These are phyloP conservation scores for Acrobasis suavella DNA, from an alignment of 2,888 invertebrate species.

Conservation along the genomic window DNA sequence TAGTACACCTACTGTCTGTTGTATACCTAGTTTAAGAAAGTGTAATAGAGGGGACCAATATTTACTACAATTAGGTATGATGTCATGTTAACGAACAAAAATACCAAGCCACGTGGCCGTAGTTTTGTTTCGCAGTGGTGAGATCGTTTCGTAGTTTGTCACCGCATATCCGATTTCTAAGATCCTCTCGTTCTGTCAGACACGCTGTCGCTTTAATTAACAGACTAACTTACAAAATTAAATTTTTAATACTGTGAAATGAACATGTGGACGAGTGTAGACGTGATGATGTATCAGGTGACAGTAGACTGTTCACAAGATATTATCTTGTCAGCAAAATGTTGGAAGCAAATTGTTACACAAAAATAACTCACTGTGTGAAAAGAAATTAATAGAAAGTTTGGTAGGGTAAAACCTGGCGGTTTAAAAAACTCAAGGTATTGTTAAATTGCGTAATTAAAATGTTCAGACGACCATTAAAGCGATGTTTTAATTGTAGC, in stretches of 20 bases:
- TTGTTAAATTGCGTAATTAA: too few species aligned
- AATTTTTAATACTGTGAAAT: conserved; percentile 7
- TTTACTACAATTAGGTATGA: too few species aligned
- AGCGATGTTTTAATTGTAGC: too few species aligned
- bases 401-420: too few species aligned
- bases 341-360: background rate
- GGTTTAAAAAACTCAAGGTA: too few species aligned
- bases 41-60: too few species aligned
- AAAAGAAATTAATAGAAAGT: too few species aligned
- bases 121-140: conserved; percentile 7
- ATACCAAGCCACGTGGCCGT: background rate
- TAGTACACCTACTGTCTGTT: too few species aligned
- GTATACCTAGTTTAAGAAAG: too few species aligned
- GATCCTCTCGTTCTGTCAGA: conserved; percentile 8
- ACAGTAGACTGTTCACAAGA: background rate
- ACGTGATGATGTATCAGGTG: conserved; percentile 5
- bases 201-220: conserved; percentile 19
- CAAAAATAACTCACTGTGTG: too few species aligned
- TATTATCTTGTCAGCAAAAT: background rate
- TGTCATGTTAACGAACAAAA: background rate
- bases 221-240: conserved; percentile 16
- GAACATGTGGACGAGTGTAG: conserved; percentile 1
- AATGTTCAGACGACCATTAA: too few species aligned
- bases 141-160: conserved; percentile 3
- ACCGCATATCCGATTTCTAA: conserved; percentile 12